phyloP scores from a whole-genome alignment of 2,797 vertebrate genomes.

The Scolopax bukidnonensis region DNA sequence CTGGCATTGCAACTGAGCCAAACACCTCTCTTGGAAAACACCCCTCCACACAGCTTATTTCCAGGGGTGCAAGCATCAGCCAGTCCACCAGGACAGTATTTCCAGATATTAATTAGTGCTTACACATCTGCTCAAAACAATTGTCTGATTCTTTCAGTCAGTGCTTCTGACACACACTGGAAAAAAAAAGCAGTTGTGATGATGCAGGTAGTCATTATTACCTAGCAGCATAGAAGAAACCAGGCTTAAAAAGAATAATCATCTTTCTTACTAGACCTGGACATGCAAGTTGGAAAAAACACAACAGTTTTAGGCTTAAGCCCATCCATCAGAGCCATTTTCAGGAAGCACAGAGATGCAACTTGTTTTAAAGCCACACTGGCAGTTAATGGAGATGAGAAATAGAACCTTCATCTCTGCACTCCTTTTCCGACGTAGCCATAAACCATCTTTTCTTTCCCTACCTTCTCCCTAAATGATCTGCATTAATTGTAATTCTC shows the following conservation, averaged over 20 bases:
- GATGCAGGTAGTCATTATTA: neutral
- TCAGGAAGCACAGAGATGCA: neutral
- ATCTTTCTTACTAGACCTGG: neutral
- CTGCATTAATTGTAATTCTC: neutral
- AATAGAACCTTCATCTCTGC: neutral
- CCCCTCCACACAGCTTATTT: neutral
- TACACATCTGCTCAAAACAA: neutral
- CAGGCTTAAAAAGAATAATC: neutral
- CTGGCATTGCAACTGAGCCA: neutral
- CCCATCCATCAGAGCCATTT: neutral
- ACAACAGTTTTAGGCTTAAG: neutral
- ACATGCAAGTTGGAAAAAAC: neutral
- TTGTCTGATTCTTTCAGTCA: neutral
- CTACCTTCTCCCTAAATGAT: neutral
- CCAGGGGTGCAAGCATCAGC: neutral
- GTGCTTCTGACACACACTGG: neutral
- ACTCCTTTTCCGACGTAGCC: rapidly evolving
- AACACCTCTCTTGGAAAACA: neutral
- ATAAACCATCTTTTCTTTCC: neutral
- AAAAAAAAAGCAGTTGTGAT: neutral
- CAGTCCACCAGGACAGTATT: neutral
- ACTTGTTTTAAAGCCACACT: neutral
- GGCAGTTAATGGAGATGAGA: neutral
- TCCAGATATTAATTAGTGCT: neutral
- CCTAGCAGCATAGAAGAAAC: neutral